Percentiles rank a stretch among this genome's conserved stretches.
These are phyloP conservation scores for Aporrectodea caliginosa DNA, from an alignment of 1,140 invertebrate species.

Conservation along the genomic window DNA sequence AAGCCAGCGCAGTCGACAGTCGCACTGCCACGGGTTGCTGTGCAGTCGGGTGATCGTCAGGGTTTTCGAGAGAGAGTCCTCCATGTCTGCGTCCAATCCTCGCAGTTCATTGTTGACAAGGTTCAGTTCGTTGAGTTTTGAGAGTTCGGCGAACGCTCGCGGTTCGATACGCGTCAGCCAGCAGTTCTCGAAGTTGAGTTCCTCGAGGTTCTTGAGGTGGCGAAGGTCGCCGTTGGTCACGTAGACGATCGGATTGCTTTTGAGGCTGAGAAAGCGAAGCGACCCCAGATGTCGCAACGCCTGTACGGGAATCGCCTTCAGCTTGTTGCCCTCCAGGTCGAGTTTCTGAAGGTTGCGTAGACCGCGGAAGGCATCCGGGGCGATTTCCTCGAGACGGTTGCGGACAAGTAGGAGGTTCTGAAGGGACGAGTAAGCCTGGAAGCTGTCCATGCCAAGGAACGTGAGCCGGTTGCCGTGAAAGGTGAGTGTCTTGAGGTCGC, in stretches of 20 bases:
- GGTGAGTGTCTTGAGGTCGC: conserved; percentile 36
- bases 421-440: conserved; percentile 41
- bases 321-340: conserved; percentile 45
- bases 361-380: conserved; percentile 39
- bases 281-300: conserved; percentile 36
- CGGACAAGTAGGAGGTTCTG: conserved; percentile 41
- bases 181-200: conserved; percentile 35
- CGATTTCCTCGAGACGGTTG: conserved; percentile 41
- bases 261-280: conserved; percentile 38
- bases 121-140: conserved; percentile 29
- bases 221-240: conserved; percentile 40
- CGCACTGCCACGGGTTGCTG: conserved; percentile 48
- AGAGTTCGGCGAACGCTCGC: conserved; percentile 15
- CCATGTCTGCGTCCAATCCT: conserved; percentile 29
- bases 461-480: conserved; percentile 39
- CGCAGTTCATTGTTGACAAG: conserved; percentile 44
- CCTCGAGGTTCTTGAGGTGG: conserved; percentile 38
- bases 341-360: conserved; percentile 39
- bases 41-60: conserved; percentile 38
- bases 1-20: conserved; percentile 46
- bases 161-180: conserved; percentile 25
- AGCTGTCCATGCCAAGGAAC: conserved; percentile 35
- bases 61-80: neutral
- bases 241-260: conserved; percentile 40
- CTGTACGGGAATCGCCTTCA: conserved; percentile 37